Base-by-base conservation (phyloP, 2,888 invertebrate species). In the Dolichomitus sp. region DNA sequence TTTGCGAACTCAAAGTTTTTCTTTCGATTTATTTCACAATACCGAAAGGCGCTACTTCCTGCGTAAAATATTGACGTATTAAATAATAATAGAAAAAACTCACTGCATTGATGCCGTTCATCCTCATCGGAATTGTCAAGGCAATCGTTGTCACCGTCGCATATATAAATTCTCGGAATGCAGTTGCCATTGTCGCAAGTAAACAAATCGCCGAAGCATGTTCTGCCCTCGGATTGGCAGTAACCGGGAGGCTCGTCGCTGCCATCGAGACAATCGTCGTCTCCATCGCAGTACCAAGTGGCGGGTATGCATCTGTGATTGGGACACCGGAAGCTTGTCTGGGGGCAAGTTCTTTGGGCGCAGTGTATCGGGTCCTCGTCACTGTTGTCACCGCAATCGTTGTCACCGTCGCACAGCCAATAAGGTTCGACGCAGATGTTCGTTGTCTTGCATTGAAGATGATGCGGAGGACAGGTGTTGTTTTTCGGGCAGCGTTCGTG, bases 341-440 rank as follows among this genome's bases (percentile, higher is more conserved):
- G 97, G 0, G 98, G 98, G 87, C 98, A 99, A 0, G 98, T 97
- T 84, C 98, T 95, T 88, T 97, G 97, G 0, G 98, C 97, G 92
- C 98, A 99, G 90, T 98, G 97, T 33, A 98, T 93, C 0, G 98
- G 96, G 94, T 98, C 97, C 93, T 99, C 99, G 91, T 98, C 98
- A 0, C 97, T 98, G 91, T 98, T 98, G 92, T 99, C 99, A 0
- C 99, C 98, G 91, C 99, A 99, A 91, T 99, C 99, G 90, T 99
- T 98, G 90, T 99, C 98, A 0, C 99, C 99, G 93, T 99, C 99
- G 93, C 99, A 99, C 0, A 99, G 95, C 98, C 99, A 99, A 91
- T 99, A 99, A 0, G 98, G 98, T 91, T 99, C 99, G 0, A 99
- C 99, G 92, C 99, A 99, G 86, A 99, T 98, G 90, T 98, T 99